phyloP scores from a whole-genome alignment of 2,113 vertebrate genomes.

The Phyllostomus discolor region DNA sequence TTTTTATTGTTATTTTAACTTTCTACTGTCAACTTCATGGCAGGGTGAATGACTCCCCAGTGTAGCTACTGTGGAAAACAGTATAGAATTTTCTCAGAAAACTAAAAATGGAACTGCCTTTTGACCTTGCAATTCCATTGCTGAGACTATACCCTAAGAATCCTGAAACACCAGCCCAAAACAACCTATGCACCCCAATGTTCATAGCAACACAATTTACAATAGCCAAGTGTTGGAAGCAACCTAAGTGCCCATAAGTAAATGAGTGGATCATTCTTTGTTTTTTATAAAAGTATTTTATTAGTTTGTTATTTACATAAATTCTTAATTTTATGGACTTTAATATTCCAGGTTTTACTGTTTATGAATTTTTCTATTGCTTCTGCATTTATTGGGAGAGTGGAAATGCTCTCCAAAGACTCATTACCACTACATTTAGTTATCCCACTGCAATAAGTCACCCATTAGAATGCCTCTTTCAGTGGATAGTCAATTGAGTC shows the following conservation, averaged over 20 bases:
- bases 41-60: background rate
- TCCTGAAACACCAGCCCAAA: no score
- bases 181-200: no score
- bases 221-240: no score
- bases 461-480: background rate
- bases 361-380: background rate
- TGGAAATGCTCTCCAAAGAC: background rate
- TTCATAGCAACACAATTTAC: no score
- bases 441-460: background rate
- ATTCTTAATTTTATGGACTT: background rate
- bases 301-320: background rate
- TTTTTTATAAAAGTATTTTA: background rate
- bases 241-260: no score
- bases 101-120: no score
- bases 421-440: background rate
- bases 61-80: no score
- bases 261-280: background rate
- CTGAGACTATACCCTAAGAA: no score
- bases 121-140: no score
- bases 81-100: no score
- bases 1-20: conserved; percentile 27
- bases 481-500: background rate
- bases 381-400: background rate
- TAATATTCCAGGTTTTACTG: background rate
- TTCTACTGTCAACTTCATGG: background rate